A percentile compares a stretch with the other conserved stretches of the same genome.
phyloP scores from a whole-genome alignment of 2,113 vertebrate species.

The Alectura lathami region DNA sequence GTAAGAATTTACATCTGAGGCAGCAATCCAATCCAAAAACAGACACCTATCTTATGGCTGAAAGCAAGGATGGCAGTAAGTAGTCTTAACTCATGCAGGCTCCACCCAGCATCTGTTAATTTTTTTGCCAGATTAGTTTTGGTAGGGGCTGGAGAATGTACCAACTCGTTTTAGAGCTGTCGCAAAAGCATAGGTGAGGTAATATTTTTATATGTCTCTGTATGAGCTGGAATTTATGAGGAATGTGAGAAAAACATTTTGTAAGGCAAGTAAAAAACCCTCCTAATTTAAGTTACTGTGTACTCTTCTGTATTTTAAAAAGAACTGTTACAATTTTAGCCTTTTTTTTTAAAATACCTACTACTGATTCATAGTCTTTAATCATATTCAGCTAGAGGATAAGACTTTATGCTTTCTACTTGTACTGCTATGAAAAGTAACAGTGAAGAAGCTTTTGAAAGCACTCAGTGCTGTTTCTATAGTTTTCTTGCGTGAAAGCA shows the following conservation, averaged over 20 bases:
- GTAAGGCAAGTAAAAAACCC: neutral
- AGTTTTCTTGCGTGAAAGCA: neutral
- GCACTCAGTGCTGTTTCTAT: neutral
- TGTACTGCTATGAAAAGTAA: neutral
- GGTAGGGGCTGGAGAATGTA: neutral
- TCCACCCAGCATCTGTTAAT: neutral
- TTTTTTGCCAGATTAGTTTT: neutral
- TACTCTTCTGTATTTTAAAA: neutral
- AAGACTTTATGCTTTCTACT: neutral
- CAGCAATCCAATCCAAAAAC: neutral
- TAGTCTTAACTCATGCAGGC: neutral
- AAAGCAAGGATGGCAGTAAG: neutral
- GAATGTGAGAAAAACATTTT: neutral
- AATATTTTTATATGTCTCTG: neutral
- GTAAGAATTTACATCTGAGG: neutral
- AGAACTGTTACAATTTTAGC: neutral
- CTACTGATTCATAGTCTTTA: conserved; percentile 2
- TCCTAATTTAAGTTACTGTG: neutral
- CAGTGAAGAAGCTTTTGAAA: neutral
- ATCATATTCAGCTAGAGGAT: neutral
- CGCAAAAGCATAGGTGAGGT: neutral
- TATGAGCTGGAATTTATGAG: neutral
- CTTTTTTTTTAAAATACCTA: neutral
- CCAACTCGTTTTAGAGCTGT: neutral
- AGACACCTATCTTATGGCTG: neutral